phyloP scores from a whole-genome alignment of 2,888 invertebrate genomes.

The Leptarthrus brevirostris region DNA sequence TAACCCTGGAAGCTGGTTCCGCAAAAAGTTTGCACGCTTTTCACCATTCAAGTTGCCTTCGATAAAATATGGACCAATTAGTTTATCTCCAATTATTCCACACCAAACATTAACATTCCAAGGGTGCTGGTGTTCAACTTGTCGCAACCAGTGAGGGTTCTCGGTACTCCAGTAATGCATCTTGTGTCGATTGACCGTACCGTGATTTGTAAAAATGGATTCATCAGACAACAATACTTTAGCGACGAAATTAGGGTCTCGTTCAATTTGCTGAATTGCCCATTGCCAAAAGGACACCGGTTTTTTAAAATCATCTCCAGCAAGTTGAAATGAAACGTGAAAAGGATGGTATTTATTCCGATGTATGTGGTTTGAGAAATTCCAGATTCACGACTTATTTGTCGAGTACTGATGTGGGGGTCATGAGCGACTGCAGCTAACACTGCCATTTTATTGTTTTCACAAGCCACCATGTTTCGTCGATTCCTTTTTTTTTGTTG shows the following conservation, averaged over 20 bases:
- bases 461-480: too few species aligned
- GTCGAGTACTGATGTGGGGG: too few species aligned
- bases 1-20: neutral
- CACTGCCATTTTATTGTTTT: too few species aligned
- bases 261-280: neutral
- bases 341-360: too few species aligned
- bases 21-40: neutral
- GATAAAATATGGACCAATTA: neutral
- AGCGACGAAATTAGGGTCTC: neutral
- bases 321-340: too few species aligned
- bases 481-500: too few species aligned
- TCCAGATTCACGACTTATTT: too few species aligned
- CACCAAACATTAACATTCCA: neutral
- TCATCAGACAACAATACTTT: neutral
- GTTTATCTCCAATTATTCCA: neutral
- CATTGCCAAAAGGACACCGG: neutral
- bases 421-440: too few species aligned
- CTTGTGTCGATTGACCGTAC: too few species aligned
- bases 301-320: neutral
- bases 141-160: neutral
- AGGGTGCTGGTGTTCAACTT: neutral
- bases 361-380: too few species aligned
- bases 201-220: neutral
- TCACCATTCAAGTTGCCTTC: neutral
- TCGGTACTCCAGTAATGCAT: neutral